These are phyloP conservation scores for Drosophila flavopinicola DNA, from an alignment of 2,888 invertebrate species.

Conservation along the genomic window DNA sequence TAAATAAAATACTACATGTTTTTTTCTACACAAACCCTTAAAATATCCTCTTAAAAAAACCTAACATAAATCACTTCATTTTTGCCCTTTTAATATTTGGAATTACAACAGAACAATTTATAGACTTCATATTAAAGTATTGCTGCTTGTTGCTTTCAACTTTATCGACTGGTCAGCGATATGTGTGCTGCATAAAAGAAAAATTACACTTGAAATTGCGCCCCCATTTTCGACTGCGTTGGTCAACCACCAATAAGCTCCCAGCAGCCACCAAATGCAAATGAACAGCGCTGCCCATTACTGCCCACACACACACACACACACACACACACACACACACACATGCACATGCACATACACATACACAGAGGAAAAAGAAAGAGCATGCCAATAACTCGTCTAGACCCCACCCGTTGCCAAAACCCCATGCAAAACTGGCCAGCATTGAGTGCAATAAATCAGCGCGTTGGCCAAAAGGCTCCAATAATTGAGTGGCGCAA, in stretches of 20 bases:
- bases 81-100: too few relatives aligned
- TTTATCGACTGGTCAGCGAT: conserved; percentile 51
- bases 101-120: not conserved
- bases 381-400: conserved; percentile 68
- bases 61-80: too few relatives aligned
- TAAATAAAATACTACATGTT: too few relatives aligned
- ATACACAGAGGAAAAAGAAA: conserved; percentile 28
- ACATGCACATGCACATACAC: conserved; percentile 19
- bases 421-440: conserved; percentile 42
- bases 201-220: conserved; percentile 66
- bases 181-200: conserved; percentile 29
- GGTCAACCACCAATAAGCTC: conserved; percentile 58
- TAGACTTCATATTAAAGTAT: conserved; percentile 10
- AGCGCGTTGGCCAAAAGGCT: conserved; percentile 56
- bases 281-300: conserved; percentile 61
- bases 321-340: conserved; percentile 19
- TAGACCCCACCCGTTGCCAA: conserved; percentile 29
- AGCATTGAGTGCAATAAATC: conserved; percentile 64
- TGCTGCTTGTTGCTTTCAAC: conserved; percentile 4
- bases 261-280: conserved; percentile 56
- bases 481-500: conserved; percentile 74
- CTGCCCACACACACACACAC: conserved; percentile 6
- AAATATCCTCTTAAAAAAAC: too few relatives aligned
- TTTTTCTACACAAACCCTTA: too few relatives aligned
- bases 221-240: conserved; percentile 32